Base-by-base conservation (phyloP, 2,797 vertebrate species). In the Podarcis lilfordi region DNA sequence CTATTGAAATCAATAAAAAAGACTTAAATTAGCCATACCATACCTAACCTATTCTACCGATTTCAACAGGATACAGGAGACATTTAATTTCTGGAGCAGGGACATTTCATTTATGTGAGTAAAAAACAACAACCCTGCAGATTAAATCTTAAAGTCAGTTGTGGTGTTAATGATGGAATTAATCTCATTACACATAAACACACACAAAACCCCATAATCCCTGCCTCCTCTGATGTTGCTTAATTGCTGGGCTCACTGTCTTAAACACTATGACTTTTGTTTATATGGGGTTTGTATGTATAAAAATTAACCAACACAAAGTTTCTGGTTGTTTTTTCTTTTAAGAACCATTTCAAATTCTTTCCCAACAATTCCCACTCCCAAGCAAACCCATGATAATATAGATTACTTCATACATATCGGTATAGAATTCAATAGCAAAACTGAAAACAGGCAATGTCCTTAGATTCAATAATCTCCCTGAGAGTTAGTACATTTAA, bases 261-360 rank as follows among this genome's bases (percentile, higher is more conserved):
- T 76, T 23, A 69, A 50, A 50, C 45, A 3, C 50, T 8, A 71
- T 6, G 40, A 29, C 68, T 21, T 8, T 0, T 86, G 55, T 69
- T 85, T 82, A 35, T 55, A 37, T 76, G 6, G 32, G 29, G 19
- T 68, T n/a, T 29, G 5, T 69, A n/a, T 59, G 11, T 50, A 75
- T 61, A 29, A n/a, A 81, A 75, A 89, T 19, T 50, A 61, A 37
- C 55, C 19, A 43, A 35, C 25, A 75, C 32, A 68, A 64, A 37
- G 3, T 61, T 4, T 2, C 35, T 2, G 76, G 29, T 69, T 64
- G 40, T 69, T 35, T 11, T 77, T 77, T 35, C 50, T 69, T 66
- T 32, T 32, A 75, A 91, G 81, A 82, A 29, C 64, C 88, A 82
- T 77, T 88, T 35, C 40, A 76, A 55, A 71, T 71, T 75, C 74